A percentile compares a stretch with the other conserved stretches of the same genome.
phyloP scores from a whole-genome alignment of 2,113 vertebrate species.

The Origma solitaria region DNA sequence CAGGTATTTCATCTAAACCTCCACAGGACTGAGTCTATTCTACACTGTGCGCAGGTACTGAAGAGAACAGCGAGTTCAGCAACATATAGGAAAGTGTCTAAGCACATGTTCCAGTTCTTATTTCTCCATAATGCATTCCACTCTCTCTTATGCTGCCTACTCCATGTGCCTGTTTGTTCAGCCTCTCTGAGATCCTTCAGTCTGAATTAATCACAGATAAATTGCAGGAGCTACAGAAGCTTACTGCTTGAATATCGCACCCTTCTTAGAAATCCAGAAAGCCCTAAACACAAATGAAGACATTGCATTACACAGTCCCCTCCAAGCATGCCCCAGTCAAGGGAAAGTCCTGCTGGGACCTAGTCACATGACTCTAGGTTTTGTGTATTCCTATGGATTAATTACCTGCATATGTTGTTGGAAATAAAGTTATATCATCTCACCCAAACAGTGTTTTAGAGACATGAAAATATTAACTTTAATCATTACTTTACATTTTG shows the following conservation, averaged over 20 bases:
- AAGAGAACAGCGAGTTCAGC: background rate
- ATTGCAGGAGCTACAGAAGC: background rate
- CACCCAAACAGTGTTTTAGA: background rate
- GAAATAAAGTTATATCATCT: background rate
- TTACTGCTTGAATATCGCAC: background rate
- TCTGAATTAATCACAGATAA: background rate
- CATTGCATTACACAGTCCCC: background rate
- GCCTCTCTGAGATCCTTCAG: background rate
- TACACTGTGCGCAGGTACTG: rapidly evolving
- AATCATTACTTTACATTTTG: background rate
- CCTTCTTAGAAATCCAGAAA: background rate
- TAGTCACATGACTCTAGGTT: background rate
- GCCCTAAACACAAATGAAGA: background rate
- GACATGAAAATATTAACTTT: background rate
- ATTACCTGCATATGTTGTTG: background rate
- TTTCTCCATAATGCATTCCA: background rate
- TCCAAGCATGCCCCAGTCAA: background rate
- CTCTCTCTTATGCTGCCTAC: rapidly evolving
- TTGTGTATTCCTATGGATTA: background rate
- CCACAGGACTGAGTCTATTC: background rate
- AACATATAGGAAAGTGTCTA: background rate
- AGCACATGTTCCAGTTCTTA: background rate
- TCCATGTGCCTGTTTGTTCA: background rate
- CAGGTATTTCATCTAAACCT: background rate
- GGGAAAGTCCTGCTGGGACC: background rate